Conservation (phyloP, 1,140 invertebrate genomes). For the Philotrypesis tridentata region DNA sequence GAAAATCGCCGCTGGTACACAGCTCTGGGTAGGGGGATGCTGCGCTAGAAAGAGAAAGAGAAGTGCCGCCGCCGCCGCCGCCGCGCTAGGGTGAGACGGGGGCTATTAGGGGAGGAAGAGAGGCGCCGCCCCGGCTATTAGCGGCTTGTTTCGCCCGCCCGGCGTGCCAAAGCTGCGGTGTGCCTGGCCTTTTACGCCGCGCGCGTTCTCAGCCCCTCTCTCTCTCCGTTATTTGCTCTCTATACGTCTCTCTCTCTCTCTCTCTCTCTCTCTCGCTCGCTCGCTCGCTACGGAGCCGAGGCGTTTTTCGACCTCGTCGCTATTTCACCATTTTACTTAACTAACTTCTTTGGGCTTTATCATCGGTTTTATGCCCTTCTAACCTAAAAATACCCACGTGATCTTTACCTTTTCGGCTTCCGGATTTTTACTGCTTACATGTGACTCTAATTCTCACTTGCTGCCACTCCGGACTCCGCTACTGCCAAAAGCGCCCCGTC, state of each 20-base stretch:
- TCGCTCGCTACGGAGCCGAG: no score
- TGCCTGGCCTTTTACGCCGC: conserved; percentile 54
- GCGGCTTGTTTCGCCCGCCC: conserved; percentile 69
- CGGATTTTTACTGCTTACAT: no score
- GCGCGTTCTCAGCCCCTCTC: background rate
- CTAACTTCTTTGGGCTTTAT: no score
- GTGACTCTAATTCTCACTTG: no score
- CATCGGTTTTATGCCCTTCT: no score
- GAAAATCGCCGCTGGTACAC: background rate
- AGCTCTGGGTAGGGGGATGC: background rate
- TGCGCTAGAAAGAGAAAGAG: conserved; percentile 23
- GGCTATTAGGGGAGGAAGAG: conserved; percentile 67
- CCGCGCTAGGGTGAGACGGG: conserved; percentile 62
- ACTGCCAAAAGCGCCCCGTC: no score
- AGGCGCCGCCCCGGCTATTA: conserved; percentile 72
- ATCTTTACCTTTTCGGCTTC: no score
- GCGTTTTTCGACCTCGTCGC: no score
- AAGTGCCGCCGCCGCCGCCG: no score
- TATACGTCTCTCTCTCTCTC: conserved; percentile 43
- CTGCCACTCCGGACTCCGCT: no score
- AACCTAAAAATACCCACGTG: no score
- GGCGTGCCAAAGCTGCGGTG: conserved; percentile 51
- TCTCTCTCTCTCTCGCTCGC: conserved; percentile 37
- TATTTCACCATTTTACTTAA: no score
- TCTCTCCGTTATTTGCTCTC: conserved; percentile 41